Percentiles rank a stretch among this genome's conserved stretches.
Evolutionary conservation across 2,888 invertebrate genomes (phyloP).

Genomic region (Polydrusus tereticollis): DNA sequence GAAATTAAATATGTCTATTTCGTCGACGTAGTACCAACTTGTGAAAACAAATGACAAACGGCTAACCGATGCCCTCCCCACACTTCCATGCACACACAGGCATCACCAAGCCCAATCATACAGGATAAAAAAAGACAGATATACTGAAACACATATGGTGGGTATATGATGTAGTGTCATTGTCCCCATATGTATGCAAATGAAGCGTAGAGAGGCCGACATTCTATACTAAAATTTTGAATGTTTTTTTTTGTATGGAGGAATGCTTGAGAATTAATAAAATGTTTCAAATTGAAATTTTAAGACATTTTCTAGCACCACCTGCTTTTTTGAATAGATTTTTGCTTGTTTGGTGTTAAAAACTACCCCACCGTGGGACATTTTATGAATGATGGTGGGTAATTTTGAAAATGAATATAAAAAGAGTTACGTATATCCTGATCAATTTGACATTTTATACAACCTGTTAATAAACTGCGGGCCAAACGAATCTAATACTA

Average conservation of each 20-base stretch:
- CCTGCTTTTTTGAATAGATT: too few relatives aligned
- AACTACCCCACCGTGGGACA: too few relatives aligned
- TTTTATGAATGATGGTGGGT: too few relatives aligned
- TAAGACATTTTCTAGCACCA: too few relatives aligned
- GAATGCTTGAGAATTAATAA: background rate
- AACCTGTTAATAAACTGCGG: too few relatives aligned
- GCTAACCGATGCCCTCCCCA: constrained; percentile 33
- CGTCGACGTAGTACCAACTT: constrained; percentile 20
- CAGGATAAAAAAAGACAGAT: constrained; percentile 31
- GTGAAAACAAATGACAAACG: constrained; percentile 36
- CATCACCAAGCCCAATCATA: constrained; percentile 17
- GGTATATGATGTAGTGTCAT: constrained; percentile 47
- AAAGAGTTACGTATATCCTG: too few relatives aligned
- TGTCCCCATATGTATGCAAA: constrained; percentile 48
- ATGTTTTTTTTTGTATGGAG: background rate
- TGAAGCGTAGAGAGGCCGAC: constrained; percentile 27
- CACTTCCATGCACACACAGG: constrained; percentile 27
- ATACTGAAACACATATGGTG: constrained; percentile 34
- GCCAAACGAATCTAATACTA: too few relatives aligned
- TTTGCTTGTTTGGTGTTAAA: too few relatives aligned
- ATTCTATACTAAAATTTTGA: constrained; percentile 24
- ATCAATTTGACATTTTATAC: too few relatives aligned
- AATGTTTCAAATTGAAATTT: too few relatives aligned
- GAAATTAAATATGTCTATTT: constrained; percentile 4
- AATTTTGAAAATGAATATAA: too few relatives aligned